Conservation (phyloP, 2,797 vertebrate species). For the Microchirus variegatus region DNA sequence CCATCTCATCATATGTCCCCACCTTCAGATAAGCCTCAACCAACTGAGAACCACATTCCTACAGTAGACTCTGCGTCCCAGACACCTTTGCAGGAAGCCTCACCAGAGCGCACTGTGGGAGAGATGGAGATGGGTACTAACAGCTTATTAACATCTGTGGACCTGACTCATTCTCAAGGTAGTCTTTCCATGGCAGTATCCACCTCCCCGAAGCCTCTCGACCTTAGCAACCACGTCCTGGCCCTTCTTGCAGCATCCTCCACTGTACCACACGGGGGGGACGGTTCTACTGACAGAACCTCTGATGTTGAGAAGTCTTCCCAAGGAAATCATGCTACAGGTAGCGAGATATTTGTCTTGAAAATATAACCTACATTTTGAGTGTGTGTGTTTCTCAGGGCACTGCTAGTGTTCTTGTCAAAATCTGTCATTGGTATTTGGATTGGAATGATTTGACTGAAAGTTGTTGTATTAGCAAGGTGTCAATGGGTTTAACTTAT, state of each 20-base stretch:
- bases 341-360: slow-evolving; percentile 54
- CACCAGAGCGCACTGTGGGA: slow-evolving; percentile 26
- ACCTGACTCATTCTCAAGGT: slow-evolving; percentile 60
- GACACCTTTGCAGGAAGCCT: slow-evolving; percentile 34
- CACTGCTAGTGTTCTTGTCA: neutral
- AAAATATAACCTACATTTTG: neutral
- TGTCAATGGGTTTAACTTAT: no score
- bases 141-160: slow-evolving; percentile 40
- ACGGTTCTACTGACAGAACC: slow-evolving; percentile 42
- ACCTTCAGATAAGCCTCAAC: slow-evolving; percentile 41
- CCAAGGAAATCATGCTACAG: slow-evolving; percentile 63
- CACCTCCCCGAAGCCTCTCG: slow-evolving; percentile 75
- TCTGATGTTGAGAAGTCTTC: slow-evolving; percentile 55
- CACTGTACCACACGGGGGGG: slow-evolving; percentile 56
- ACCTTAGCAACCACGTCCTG: slow-evolving; percentile 80
- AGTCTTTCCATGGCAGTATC: slow-evolving; percentile 57
- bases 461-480: no score
- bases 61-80: slow-evolving; percentile 48
- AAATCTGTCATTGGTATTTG: neutral
- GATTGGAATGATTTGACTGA: no score
- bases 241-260: slow-evolving; percentile 76
- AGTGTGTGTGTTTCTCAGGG: neutral
- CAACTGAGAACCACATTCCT: slow-evolving; percentile 41
- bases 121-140: slow-evolving; percentile 36
- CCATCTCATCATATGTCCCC: slow-evolving; percentile 23